Evolutionary conservation across 1,140 invertebrate species (phyloP), one percentile per base, ranked within the genome.

Genomic region (Diabrotica virgifera): DNA sequence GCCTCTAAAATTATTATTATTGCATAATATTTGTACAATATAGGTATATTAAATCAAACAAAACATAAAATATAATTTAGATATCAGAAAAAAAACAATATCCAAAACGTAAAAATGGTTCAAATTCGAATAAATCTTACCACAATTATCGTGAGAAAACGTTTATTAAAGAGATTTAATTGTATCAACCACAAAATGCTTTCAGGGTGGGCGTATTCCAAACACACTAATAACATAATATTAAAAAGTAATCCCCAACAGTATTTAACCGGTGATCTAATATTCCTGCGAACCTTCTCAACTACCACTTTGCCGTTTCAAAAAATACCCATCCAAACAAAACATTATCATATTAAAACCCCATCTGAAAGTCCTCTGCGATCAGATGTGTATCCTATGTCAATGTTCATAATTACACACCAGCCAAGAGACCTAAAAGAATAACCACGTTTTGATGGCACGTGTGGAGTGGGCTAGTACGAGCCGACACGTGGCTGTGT

Each of bases 361-460:
- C 51, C 59, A 60, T 60, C 37, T 50, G 36, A 35, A 60, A 59
- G 38, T 24, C 12, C 12, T 60, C 6, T 24, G 8, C 55, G 55
- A 36, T 57, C 10, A 57, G 36, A 57, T 57, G 40, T 37, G 40
- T 24, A 60, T 60, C 59, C 59, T 10, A 52, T 60, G 59, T 60
- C 59, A 60, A 60, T 24, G 59, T 52, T 40, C 13, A 37, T 60
- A 60, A 60, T 60, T 60, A 60, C 59, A 60, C 8, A 52, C n/a
- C 37, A 36, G 40, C 59, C 14, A 60, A 46, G 59, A 37, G 59
- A 40, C 40, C 40, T 24, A 12, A 60, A 52, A 60, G 46, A 52
- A 35, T 52, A 52, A 10, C 14, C n/a, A 38, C 55, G 61, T 67
- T 67, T 67, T 67, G 63, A 59, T 13, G 66, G 36, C 66, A 67